Evolutionary conservation across 2,797 vertebrate genomes (phyloP).

Genomic region (Hoplostethus mediterraneus): DNA sequence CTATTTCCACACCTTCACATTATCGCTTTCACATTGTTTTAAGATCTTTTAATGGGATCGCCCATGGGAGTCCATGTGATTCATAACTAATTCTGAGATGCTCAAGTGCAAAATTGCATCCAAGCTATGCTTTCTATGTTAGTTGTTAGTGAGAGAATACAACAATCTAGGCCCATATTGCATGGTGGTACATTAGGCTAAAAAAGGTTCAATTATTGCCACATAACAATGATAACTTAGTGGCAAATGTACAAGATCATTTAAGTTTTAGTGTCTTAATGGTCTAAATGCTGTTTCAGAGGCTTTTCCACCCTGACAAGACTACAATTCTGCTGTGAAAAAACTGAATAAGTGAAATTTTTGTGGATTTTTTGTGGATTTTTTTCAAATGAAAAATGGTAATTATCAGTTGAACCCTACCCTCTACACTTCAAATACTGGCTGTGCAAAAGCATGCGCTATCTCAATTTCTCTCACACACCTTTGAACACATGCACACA

Average conservation of each 20-base stretch:
- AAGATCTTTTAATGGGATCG: not conserved
- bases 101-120: slow-evolving; percentile 12
- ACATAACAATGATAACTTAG: slow-evolving; percentile 3
- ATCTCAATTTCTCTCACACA: not conserved
- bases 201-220: not conserved
- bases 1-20: slow-evolving; percentile 9
- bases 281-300: no score
- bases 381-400: no score
- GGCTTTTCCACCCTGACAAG: no score
- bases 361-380: no score
- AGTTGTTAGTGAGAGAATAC: slow-evolving; percentile 7
- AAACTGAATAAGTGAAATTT: no score
- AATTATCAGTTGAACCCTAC: not conserved
- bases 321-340: no score
- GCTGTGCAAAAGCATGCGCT: not conserved
- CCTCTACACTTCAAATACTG: not conserved
- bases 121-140: slow-evolving; percentile 2
- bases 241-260: not conserved
- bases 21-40: not conserved
- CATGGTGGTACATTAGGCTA: not conserved
- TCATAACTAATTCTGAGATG: not conserved
- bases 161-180: slow-evolving; percentile 1
- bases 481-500: slow-evolving; percentile 9
- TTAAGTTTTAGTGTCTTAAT: no score
- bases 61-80: slow-evolving; percentile 4